Percentiles rank a stretch among this genome's conserved stretches.
These are phyloP conservation scores for Acestrorhynchus altus DNA, from an alignment of 2,797 vertebrate genomes.

Conservation along the genomic window DNA sequence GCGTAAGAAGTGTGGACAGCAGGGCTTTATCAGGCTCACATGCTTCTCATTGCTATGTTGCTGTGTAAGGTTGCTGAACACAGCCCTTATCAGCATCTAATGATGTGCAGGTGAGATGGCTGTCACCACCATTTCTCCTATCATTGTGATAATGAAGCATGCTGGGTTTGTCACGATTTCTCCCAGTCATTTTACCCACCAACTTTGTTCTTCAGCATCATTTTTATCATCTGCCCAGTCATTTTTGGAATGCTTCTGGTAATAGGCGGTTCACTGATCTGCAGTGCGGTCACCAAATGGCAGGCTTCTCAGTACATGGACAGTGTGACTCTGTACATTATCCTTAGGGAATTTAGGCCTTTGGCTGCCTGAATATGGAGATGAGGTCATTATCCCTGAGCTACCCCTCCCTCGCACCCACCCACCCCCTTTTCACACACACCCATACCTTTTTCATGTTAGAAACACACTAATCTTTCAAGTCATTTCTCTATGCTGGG, in stretches of 20 bases:
- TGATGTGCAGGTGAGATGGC: slow-evolving; percentile 54
- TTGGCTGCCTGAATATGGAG: slow-evolving; percentile 38
- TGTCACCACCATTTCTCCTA: slow-evolving; percentile 21
- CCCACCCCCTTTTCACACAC: neutral
- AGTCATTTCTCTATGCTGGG: slow-evolving; percentile 49
- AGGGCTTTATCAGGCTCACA: slow-evolving; percentile 38
- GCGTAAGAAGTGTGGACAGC: neutral
- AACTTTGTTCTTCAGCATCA: slow-evolving; percentile 1
- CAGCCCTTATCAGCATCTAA: slow-evolving; percentile 41
- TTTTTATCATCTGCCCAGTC: slow-evolving; percentile 8
- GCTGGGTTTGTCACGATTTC: slow-evolving; percentile 23
- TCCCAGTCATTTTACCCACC: slow-evolving; percentile 23
- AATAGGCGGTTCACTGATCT: slow-evolving; percentile 14
- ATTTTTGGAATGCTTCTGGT: slow-evolving; percentile 30
- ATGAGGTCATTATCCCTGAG: slow-evolving; percentile 48
- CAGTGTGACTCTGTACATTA: too few relatives aligned
- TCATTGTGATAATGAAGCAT: slow-evolving; percentile 49
- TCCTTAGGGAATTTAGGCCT: slow-evolving; percentile 25
- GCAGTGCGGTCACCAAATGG: neutral
- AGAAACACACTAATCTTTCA: slow-evolving; percentile 54
- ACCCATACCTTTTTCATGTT: slow-evolving; percentile 42
- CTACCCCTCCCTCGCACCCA: slow-evolving; percentile 17
- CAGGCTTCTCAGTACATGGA: neutral
- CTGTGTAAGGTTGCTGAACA: slow-evolving; percentile 32
- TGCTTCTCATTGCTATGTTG: slow-evolving; percentile 31